These are phyloP conservation scores for Bombus difficillimus DNA, from an alignment of 1,140 invertebrate species.

Conservation along the genomic window DNA sequence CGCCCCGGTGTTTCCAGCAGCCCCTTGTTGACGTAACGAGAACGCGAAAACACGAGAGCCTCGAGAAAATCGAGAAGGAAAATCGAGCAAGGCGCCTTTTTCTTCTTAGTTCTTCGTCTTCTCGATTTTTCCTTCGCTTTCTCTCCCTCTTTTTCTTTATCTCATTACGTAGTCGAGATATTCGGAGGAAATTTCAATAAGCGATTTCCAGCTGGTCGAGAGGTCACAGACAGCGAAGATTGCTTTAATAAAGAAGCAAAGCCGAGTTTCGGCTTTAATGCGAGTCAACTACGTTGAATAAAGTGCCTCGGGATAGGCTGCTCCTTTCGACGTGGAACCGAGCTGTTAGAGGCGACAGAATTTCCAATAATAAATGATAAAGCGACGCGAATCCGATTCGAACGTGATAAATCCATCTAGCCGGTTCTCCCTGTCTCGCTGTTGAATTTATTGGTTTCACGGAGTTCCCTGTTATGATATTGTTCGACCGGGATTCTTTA, in stretches of 20 bases:
- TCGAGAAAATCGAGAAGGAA: neutral
- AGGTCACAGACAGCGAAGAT: neutral
- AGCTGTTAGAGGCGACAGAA: slow-evolving; percentile 12
- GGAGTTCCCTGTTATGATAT: neutral
- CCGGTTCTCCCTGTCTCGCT: neutral
- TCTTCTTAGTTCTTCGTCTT: neutral
- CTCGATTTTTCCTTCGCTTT: no score
- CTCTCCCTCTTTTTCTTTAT: neutral
- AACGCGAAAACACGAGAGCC: slow-evolving; percentile 8
- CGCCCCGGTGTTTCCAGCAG: neutral
- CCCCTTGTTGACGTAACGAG: slow-evolving; percentile 2
- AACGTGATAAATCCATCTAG: slow-evolving; percentile 47
- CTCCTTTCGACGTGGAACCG: neutral
- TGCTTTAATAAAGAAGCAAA: slow-evolving; percentile 21
- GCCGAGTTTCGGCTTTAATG: slow-evolving; percentile 29
- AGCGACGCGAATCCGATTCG: slow-evolving; percentile 31
- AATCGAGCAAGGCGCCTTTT: neutral
- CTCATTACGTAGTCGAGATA: neutral
- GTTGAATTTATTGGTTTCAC: slow-evolving; percentile 37
- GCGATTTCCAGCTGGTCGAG: neutral
- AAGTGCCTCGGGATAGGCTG: slow-evolving; percentile 1
- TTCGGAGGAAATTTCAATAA: slow-evolving; percentile 19
- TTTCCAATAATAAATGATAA: slow-evolving; percentile 54
- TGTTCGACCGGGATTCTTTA: neutral
- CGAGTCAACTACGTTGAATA: slow-evolving; percentile 30